Percentiles rank a stretch among this genome's conserved stretches.
phyloP scores from a whole-genome alignment of 1,140 invertebrate species.

The Pseudomyrmex cubaensis region DNA sequence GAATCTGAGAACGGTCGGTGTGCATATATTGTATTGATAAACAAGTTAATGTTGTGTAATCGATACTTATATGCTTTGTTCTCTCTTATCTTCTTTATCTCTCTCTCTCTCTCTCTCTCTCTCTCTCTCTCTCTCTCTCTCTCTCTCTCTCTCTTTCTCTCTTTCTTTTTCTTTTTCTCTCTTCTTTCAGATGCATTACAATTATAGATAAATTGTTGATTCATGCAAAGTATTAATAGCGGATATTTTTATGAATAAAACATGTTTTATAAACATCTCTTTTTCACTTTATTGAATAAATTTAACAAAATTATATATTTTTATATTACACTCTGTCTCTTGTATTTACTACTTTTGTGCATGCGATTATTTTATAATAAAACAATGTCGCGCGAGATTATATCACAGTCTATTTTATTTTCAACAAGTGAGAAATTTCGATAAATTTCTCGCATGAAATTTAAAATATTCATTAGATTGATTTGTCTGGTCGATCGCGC shows the following conservation, averaged over 20 bases:
- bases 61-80: conserved; percentile 20
- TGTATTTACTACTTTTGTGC: not conserved
- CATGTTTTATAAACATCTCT: conserved; percentile 12
- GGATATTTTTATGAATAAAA: not conserved
- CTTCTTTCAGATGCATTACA: not conserved
- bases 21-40: conserved; percentile 25
- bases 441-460: not conserved
- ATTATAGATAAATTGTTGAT: conserved; percentile 56
- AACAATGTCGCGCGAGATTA: not conserved
- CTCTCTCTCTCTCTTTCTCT: too few species aligned
- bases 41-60: conserved; percentile 51
- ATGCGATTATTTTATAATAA: not conserved
- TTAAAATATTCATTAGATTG: conserved; percentile 12
- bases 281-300: not conserved
- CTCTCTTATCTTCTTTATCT: too few species aligned
- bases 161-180: too few species aligned
- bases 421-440: not conserved
- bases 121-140: too few species aligned
- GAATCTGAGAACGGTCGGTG: conserved; percentile 46
- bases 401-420: not conserved
- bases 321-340: too few species aligned
- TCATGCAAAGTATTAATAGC: not conserved
- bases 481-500: conserved; percentile 18
- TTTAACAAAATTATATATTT: not conserved
- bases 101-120: too few species aligned